phyloP scores from a whole-genome alignment of 1,140 invertebrate species.

The Araneus ventricosus region DNA sequence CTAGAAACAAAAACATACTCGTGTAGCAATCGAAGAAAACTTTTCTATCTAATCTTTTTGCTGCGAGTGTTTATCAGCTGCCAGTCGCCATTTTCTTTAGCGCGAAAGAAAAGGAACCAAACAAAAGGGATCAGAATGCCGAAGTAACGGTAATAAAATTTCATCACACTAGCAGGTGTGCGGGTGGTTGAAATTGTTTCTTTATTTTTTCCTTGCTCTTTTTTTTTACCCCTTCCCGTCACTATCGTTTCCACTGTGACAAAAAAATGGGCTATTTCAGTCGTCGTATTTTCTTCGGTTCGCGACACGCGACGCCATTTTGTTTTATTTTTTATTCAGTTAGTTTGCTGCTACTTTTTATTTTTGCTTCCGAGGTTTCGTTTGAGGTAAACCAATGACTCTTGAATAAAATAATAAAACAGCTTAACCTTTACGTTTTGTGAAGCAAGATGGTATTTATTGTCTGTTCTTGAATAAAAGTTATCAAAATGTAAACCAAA shows the following conservation, averaged over 20 bases:
- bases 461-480: not conserved
- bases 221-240: conserved; percentile 5
- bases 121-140: conserved; percentile 39
- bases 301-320: conserved; percentile 29
- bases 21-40: conserved; percentile 1
- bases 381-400: conserved; percentile 16
- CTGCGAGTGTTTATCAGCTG: conserved; percentile 40
- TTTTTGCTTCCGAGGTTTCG: not conserved
- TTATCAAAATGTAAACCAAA: not conserved
- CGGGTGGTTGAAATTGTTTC: conserved; percentile 6
- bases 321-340: conserved; percentile 27
- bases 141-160: conserved; percentile 71
- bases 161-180: conserved; percentile 66
- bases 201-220: not conserved
- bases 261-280: conserved; percentile 69
- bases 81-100: conserved; percentile 48
- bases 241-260: conserved; percentile 58
- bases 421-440: not conserved
- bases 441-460: not conserved
- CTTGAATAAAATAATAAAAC: conserved; percentile 30
- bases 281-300: conserved; percentile 58
- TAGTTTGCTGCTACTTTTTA: not conserved
- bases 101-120: conserved; percentile 35
- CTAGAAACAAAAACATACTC: not conserved
- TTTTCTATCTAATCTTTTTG: conserved; percentile 41